Conservation (phyloP, 37 sponge, comb jelly and placozoan genomes). For the Haliclona indistincta region DNA sequence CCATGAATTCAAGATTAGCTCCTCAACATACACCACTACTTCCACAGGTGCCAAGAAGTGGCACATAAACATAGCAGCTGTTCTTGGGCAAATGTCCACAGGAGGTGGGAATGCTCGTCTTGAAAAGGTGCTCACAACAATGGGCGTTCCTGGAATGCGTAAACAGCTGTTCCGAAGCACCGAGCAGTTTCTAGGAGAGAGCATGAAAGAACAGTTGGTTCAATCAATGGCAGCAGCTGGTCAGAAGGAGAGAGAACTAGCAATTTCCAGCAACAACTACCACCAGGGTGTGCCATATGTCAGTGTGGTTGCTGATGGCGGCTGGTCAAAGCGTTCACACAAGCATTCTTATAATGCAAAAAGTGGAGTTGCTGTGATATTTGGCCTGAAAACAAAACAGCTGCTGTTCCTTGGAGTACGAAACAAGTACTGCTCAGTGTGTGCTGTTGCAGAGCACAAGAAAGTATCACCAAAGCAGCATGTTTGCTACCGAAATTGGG, state of each 20-base stretch:
- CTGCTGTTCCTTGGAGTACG: conserved; percentile 48
- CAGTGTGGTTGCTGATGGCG: conserved; percentile 31
- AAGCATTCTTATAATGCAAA: conserved; percentile 62
- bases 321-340: conserved; percentile 30
- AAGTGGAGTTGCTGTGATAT: conserved; percentile 36
- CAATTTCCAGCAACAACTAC: neutral
- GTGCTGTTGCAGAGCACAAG: conserved; percentile 4
- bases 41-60: conserved; percentile 2
- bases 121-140: neutral
- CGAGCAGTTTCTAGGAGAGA: conserved; percentile 19
- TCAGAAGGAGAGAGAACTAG: conserved; percentile 14
- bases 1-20: conserved; percentile 2
- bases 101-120: conserved; percentile 42
- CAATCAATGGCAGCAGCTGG: conserved; percentile 25
- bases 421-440: conserved; percentile 39
- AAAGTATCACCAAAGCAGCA: conserved; percentile 1
- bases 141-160: conserved; percentile 45
- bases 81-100: conserved; percentile 56
- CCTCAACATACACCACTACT: conserved; percentile 25
- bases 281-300: conserved; percentile 30
- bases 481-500: conserved; percentile 33
- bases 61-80: conserved; percentile 40
- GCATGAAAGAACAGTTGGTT: conserved; percentile 3
- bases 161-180: conserved; percentile 23
- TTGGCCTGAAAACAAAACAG: conserved; percentile 43